phyloP scores from a whole-genome alignment of 2,113 vertebrate species.

The Panurus biarmicus region DNA sequence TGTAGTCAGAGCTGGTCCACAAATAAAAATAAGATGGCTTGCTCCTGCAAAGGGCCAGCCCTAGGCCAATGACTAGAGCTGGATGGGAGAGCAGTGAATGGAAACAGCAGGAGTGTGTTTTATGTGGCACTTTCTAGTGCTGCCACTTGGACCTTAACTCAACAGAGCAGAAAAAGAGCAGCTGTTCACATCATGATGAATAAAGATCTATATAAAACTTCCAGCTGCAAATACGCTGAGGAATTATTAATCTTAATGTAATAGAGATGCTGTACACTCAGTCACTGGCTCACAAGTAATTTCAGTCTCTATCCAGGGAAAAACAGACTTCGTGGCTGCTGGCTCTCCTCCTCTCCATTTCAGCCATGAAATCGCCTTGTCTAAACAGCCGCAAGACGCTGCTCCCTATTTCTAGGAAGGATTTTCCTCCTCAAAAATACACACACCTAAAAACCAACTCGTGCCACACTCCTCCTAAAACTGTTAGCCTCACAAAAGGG shows the following conservation, averaged over 20 bases:
- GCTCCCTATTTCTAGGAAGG: neutral
- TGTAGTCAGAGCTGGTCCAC: neutral
- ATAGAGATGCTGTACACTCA: constrained; percentile 30
- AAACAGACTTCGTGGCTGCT: constrained; percentile 38
- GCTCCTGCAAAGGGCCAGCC: neutral
- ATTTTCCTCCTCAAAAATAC: neutral
- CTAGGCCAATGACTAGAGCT: neutral
- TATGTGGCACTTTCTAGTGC: constrained; percentile 40
- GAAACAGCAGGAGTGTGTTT: constrained; percentile 46
- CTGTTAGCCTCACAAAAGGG: neutral
- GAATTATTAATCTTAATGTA: constrained; percentile 55
- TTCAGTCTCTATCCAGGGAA: neutral
- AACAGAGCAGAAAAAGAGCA: constrained; percentile 38
- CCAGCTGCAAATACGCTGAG: constrained; percentile 49
- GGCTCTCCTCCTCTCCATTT: too few species aligned
- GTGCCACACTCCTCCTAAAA: neutral
- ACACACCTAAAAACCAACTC: neutral
- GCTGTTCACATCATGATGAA: constrained; percentile 51
- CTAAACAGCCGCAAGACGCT: neutral
- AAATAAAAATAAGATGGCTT: neutral
- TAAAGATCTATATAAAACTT: constrained; percentile 50
- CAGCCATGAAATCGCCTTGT: neutral
- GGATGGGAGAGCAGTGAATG: neutral
- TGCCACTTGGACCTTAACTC: constrained; percentile 46
- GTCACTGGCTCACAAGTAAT: constrained; percentile 25